Base-by-base conservation (phyloP, 2,113 vertebrate genomes). In the Polypterus senegalus region DNA sequence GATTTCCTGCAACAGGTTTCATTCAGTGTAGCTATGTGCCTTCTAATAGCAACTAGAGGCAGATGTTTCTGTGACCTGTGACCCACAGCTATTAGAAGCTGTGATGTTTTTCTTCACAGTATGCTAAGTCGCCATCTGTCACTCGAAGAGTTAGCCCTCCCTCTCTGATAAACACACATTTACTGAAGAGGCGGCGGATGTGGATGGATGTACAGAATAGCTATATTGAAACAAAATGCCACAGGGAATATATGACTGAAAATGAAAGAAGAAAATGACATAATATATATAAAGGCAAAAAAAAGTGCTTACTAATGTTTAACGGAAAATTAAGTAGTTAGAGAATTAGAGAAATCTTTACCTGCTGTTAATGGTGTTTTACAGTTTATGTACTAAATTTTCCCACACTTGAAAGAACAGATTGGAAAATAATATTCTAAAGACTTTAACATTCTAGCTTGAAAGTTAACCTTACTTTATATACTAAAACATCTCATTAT, bases 11-110 rank as follows among this genome's bases (percentile, higher is more conserved):
- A 89, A 90, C 78, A 82, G 76, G 84, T 79, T 72, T 4, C 62
- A 48, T 59, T n/a, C 78, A 83, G 80, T 68, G 70, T 70, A 81
- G 82, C 84, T 83, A 90, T 87, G 88, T 59, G 44, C 74, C 70
- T 80, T 77, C 82, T 65, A 76, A 80, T 74, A 74, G 84, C 76
- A 73, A 80, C 74, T 63, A 1, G 48, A 79, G 88, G 85, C 94
- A 96, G 93, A 97, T 95, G 93, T 83, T 88, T 79, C 74, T 60
- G 65, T 6, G 90, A 94, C 92, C 93, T 91, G 76, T 92, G 83
- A 92, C 90, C 91, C 83, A 45, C 58, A 71, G 79, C 85, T 80
- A 90, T 88, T 84, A 86, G 74, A 83, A 83, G 79, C 75, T 77
- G 71, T 71, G 78, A 78, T 84, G 82, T 77, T 90, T 88, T 86